Evolutionary conservation across 2,113 vertebrate species (phyloP), one percentile per base, ranked within the genome.

Genomic region (Leptobrachium ailaonicum): DNA sequence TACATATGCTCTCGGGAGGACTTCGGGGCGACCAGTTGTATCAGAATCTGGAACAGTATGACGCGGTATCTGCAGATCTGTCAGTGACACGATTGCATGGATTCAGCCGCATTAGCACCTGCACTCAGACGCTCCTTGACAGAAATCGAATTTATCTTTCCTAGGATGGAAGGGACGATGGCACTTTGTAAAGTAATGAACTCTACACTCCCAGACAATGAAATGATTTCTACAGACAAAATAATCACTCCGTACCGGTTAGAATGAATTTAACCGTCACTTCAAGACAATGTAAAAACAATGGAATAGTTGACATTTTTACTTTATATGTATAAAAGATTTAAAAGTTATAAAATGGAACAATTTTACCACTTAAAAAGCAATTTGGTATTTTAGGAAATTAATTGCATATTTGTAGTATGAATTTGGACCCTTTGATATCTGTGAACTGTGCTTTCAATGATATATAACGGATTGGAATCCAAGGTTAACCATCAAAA

Each of bases 261-360:
- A 3, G 32, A 75, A 81, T 69, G 64, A 60, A 81, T 81, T 81
- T 75, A 40, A 64, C 56, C 53, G 66, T 81, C 72, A 75, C 58
- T 75, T 68, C 8, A 6, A 75, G 79, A 75, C 79, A 42, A 14
- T 64, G 62, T 69, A 69, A 60, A 79, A 69, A 75, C 71, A 69
- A 75, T 75, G 42, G 73, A 75, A 81, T 75, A 9, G 32, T 14
- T 42, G 72, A 41, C 62, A 69, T 74, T 69, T 74, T 41, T 73
- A 44, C 20, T 47, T 47, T 14, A 70, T 14, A n/a, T 50, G 8
- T 50, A 5, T 50, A 5, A 2, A 14, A 47, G 53, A n/a, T 71
- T 44, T 45, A 41, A 62, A 62, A 60, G 40, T 12, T 14, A 64
- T 0, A 58, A 68, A 63, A 63, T 45, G 20, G 9, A 32, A 71